These are phyloP conservation scores for Ophion obscuratus DNA, from an alignment of 2,888 invertebrate species.

Conservation along the genomic window DNA sequence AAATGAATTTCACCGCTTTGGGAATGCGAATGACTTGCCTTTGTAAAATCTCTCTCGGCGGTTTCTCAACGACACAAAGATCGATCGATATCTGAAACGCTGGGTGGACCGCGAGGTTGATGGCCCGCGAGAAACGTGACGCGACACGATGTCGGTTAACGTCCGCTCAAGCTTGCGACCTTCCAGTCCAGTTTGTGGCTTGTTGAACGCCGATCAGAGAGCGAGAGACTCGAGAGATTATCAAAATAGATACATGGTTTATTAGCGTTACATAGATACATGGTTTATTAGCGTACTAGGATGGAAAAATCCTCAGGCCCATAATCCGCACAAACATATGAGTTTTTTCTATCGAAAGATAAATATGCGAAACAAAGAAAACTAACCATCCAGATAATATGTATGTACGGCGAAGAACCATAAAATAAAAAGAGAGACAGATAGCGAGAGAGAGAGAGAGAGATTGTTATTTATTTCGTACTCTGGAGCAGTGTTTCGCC, in stretches of 20 bases:
- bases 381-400: not conserved
- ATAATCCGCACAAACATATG: too few relatives aligned
- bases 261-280: too few relatives aligned
- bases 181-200: not conserved
- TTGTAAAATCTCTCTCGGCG: too few relatives aligned
- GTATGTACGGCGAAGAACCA: not conserved
- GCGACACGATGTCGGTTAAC: slow-evolving; percentile 45
- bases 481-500: too few relatives aligned
- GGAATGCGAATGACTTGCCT: too few relatives aligned
- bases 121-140: slow-evolving; percentile 11
- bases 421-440: too few relatives aligned
- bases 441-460: too few relatives aligned
- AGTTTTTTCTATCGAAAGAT: not conserved
- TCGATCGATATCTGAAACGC: slow-evolving; percentile 30
- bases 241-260: too few relatives aligned
- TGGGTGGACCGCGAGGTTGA: not conserved
- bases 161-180: slow-evolving; percentile 45
- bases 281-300: too few relatives aligned
- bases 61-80: slow-evolving; percentile 16
- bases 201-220: not conserved
- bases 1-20: too few relatives aligned
- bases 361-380: not conserved
- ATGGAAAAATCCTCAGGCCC: too few relatives aligned
- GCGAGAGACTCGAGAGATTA: not conserved
- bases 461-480: too few relatives aligned